Evolutionary conservation across 1,140 invertebrate species (phyloP).

Genomic region (Glomeris maerens): DNA sequence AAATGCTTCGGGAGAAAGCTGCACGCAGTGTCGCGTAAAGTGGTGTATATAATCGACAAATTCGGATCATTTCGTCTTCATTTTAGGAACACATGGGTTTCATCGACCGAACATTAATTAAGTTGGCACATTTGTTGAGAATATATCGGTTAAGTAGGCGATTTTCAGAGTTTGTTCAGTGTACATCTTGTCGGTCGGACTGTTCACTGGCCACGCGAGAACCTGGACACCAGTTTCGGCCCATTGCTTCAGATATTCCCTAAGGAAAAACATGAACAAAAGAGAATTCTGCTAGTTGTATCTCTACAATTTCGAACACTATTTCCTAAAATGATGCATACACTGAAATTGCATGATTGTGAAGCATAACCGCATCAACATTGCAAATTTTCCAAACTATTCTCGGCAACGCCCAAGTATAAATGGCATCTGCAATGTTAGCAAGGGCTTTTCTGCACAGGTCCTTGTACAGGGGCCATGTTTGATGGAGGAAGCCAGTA

Average conservation of each 20-base stretch:
- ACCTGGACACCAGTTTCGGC: constrained; percentile 8
- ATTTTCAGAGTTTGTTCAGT: constrained; percentile 12
- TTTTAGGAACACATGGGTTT: no score
- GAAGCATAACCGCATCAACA: constrained; percentile 46
- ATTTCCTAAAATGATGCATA: constrained; percentile 30
- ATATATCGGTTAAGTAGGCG: constrained; percentile 18
- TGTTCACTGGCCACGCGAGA: constrained; percentile 19
- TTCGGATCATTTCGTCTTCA: no score
- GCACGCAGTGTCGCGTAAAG: no score
- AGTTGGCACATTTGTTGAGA: no score
- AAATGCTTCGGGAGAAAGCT: no score
- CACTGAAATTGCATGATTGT: constrained; percentile 50
- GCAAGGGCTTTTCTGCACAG: constrained; percentile 33
- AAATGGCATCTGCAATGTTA: constrained; percentile 35
- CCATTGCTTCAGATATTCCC: constrained; percentile 18
- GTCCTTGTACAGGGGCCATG: constrained; percentile 26
- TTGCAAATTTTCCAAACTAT: constrained; percentile 41
- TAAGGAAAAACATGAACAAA: constrained; percentile 8
- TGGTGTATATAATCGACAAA: no score
- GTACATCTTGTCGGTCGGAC: constrained; percentile 18
- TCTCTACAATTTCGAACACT: background rate
- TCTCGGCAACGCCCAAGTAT: constrained; percentile 38
- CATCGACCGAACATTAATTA: no score
- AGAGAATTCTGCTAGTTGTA: background rate
- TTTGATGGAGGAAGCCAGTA: constrained; percentile 20